phyloP scores from a whole-genome alignment of 1,140 invertebrate species.

The Drosophila pectinifera region DNA sequence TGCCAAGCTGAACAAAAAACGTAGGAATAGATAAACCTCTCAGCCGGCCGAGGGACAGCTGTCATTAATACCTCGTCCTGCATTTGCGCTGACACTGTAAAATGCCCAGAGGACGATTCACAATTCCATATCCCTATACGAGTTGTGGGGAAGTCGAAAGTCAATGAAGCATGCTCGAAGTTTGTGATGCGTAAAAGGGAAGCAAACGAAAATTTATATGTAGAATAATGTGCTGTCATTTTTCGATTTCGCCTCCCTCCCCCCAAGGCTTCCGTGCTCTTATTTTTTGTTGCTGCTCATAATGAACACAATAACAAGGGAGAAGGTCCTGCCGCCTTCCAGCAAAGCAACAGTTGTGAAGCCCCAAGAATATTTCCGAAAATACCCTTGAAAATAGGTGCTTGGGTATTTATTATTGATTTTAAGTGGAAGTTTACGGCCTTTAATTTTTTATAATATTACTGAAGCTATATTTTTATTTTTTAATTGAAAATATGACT shows the following conservation, averaged over 20 bases:
- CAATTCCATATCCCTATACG: constrained; percentile 18
- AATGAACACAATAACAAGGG: constrained; percentile 49
- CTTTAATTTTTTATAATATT: neutral
- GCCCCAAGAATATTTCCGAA: constrained; percentile 1
- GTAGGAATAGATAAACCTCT: constrained; percentile 18
- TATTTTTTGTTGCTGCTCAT: constrained; percentile 33
- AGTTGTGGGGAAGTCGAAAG: constrained; percentile 57
- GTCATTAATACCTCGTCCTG: constrained; percentile 74
- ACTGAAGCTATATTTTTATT: neutral
- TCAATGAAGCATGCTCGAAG: constrained; percentile 77
- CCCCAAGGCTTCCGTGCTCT: neutral
- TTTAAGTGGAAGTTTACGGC: neutral
- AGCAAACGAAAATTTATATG: constrained; percentile 53
- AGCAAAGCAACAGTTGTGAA: constrained; percentile 56
- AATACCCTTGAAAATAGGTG: constrained; percentile 6
- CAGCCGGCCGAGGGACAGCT: constrained; percentile 30
- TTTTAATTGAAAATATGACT: too few species aligned
- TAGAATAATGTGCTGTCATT: constrained; percentile 63
- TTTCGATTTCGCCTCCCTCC: constrained; percentile 32
- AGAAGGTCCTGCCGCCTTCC: neutral
- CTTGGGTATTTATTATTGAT: neutral
- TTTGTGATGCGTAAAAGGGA: constrained; percentile 69
- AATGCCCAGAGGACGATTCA: constrained; percentile 53
- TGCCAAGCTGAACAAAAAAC: constrained; percentile 12
- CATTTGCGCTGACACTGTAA: constrained; percentile 67